Evolutionary conservation across 2,113 vertebrate species (phyloP), one percentile per base, ranked within the genome.

Genomic region (Paramisgurnus dabryanus): DNA sequence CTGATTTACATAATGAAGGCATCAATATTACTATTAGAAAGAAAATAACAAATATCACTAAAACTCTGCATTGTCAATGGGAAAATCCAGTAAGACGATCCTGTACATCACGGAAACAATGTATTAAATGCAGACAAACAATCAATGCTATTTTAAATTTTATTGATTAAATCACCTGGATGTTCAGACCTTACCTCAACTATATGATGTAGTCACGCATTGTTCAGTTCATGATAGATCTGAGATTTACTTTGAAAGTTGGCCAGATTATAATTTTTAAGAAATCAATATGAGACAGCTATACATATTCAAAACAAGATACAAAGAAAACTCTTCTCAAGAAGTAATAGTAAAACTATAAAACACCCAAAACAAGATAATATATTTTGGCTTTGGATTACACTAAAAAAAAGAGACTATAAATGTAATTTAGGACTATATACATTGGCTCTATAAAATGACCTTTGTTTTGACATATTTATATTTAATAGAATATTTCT

Each of bases 361-460:
- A 67, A 50, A 60, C 0, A 2, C 0, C 5, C 22, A 0, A 22
- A 18, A 11, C 5, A 57, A 72, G n/a, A 41, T 13, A 13, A 43
- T 45, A 39, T 13, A 73, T 45, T 34, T 73, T 73, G 71, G 55
- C 71, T 73, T 73, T 45, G 55, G 71, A 73, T n/a, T 58, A 58
- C 17, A 58, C 40, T 72, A 58, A 34, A n/a, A 7, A 58, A 58
- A n/a, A 2, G 7, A n/a, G 6, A 58, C 7, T 58, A 18, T 18
- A 18, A 58, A 58, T 58, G 17, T 18, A 6, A 58, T n/a, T 58
- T 7, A 72, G 5, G 39, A 41, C 69, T 40, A 40, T 12, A 57
- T 27, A 58, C 15, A 72, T 73, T 60, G 8, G 4, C 7, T 39
- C 7, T 60, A 73, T 45, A 45, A 60, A 73, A 73, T 22, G 18